Percentiles rank a stretch among this genome's conserved stretches.
Evolutionary conservation across 1,140 invertebrate genomes (phyloP).

Genomic region (Prorops nasuta): DNA sequence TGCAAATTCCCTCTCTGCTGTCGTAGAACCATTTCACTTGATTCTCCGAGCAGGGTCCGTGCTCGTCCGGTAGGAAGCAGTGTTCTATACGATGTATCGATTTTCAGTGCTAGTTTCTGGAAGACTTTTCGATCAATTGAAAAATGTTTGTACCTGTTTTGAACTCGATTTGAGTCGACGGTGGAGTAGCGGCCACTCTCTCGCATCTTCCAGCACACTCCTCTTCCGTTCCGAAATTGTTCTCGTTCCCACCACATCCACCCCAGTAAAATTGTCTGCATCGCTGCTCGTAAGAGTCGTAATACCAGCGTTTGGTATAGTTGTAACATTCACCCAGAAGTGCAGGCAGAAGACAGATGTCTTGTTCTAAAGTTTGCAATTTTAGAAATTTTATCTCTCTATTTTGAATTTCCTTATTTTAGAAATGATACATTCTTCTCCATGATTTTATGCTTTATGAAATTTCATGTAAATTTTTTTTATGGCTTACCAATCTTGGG

Average conservation of each 20-base stretch:
- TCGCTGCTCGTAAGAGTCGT: conserved; percentile 67
- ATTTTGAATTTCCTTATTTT: too few species aligned
- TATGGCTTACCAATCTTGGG: conserved; percentile 69
- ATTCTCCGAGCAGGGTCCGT: conserved; percentile 68
- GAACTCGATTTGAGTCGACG: conserved; percentile 33
- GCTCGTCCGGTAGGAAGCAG: conserved; percentile 68
- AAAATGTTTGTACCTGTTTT: conserved; percentile 33
- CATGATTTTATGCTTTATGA: not conserved
- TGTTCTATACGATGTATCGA: conserved; percentile 66
- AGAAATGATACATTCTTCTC: too few species aligned
- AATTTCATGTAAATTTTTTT: not conserved
- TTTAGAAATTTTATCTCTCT: conserved; percentile 1
- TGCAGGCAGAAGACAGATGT: conserved; percentile 74
- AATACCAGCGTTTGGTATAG: conserved; percentile 81
- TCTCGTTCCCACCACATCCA: conserved; percentile 78
- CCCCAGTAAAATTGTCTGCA: conserved; percentile 81
- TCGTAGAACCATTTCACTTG: conserved; percentile 78
- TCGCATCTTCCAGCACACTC: conserved; percentile 68
- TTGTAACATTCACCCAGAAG: conserved; percentile 76
- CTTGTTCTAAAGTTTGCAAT: conserved; percentile 58
- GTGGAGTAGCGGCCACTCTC: conserved; percentile 30
- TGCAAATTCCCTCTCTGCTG: conserved; percentile 71
- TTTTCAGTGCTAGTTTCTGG: too few species aligned
- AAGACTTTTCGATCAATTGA: too few species aligned
- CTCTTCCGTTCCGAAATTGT: conserved; percentile 71